Evolutionary conservation across 2,888 invertebrate genomes (phyloP).

Genomic region (Diplolepis rosae): DNA sequence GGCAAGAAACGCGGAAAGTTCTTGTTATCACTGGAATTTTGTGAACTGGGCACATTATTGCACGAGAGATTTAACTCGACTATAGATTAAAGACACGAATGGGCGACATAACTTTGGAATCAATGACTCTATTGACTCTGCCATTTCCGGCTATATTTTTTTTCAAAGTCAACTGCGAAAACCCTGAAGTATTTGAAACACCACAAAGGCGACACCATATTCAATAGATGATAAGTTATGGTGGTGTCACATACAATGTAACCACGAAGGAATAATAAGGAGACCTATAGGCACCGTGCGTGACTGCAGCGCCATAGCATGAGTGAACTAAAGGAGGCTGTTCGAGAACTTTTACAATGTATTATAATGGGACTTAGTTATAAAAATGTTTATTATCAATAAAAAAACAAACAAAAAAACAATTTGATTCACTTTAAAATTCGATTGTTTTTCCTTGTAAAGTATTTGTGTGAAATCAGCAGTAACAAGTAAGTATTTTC

Average conservation of each 20-base stretch:
- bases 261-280: too few relatives aligned
- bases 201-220: neutral
- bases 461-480: too few relatives aligned
- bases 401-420: too few relatives aligned
- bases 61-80: neutral
- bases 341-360: too few relatives aligned
- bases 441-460: too few relatives aligned
- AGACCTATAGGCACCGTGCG: too few relatives aligned
- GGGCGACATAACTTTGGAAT: neutral
- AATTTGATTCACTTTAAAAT: too few relatives aligned
- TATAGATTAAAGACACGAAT: neutral
- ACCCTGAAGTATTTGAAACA: neutral
- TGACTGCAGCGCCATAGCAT: too few relatives aligned
- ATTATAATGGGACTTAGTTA: too few relatives aligned
- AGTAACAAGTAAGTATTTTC: too few relatives aligned
- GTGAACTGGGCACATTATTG: slow-evolving; percentile 19
- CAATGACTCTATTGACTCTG: slow-evolving; percentile 27
- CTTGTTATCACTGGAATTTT: neutral
- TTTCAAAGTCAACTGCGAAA: neutral
- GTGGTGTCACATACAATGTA: slow-evolving; percentile 3
- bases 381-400: too few relatives aligned
- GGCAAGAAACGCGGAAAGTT: neutral
- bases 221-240: neutral
- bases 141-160: slow-evolving; percentile 28
- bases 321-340: too few relatives aligned